phyloP scores from a whole-genome alignment of 2,113 vertebrate species.

The Dendrocopos noguchii region DNA sequence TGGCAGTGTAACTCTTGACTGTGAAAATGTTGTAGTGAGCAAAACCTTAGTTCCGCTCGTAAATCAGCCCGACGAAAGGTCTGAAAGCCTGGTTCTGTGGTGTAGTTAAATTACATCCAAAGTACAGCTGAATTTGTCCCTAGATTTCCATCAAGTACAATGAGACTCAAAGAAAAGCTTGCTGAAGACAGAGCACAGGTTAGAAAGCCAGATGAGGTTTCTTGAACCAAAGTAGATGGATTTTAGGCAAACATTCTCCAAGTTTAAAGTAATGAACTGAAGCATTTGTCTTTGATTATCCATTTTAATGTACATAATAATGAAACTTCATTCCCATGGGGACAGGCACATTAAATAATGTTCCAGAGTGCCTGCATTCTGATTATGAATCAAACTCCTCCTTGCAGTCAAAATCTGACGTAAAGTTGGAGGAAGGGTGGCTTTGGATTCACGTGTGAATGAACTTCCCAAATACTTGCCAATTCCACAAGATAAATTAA shows the following conservation, averaged over 20 bases:
- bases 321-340: background rate
- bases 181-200: background rate
- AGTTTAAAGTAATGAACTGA: conserved; percentile 28
- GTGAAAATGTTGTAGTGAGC: conserved; percentile 48
- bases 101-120: conserved; percentile 56
- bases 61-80: conserved; percentile 54
- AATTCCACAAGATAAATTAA: background rate
- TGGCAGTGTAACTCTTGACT: conserved; percentile 51
- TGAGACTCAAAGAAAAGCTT: conserved; percentile 25
- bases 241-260: conserved; percentile 22
- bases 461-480: background rate
- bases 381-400: background rate
- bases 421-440: background rate
- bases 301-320: conserved; percentile 29
- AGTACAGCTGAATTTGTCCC: conserved; percentile 50
- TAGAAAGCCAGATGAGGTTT: conserved; percentile 13
- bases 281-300: conserved; percentile 41
- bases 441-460: background rate
- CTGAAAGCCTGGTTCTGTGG: conserved; percentile 54
- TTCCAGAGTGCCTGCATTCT: background rate
- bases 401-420: background rate
- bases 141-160: conserved; percentile 43
- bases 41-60: conserved; percentile 47
- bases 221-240: background rate
- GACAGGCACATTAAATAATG: background rate